These are phyloP conservation scores for Megaleporinus macrocephalus DNA, from an alignment of 2,113 vertebrate species.

Conservation along the genomic window DNA sequence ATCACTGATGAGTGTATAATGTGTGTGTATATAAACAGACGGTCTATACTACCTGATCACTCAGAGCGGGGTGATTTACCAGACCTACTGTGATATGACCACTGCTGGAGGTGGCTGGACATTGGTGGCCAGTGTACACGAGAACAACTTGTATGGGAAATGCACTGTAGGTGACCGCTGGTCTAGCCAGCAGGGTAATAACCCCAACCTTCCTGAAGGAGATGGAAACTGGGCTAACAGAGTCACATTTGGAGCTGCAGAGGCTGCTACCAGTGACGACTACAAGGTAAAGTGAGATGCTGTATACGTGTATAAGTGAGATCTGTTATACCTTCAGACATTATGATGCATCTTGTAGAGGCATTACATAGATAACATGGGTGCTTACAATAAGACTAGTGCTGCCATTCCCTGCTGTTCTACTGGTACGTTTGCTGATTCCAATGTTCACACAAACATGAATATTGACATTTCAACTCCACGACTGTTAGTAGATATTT, in stretches of 20 bases:
- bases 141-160: slow-evolving; percentile 69
- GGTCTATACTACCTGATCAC: slow-evolving; percentile 49
- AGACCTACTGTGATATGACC: slow-evolving; percentile 77
- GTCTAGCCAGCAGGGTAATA: slow-evolving; percentile 71
- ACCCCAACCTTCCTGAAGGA: slow-evolving; percentile 49
- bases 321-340: no score
- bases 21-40: slow-evolving; percentile 16
- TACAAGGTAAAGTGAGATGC: slow-evolving; percentile 72
- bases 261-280: slow-evolving; percentile 67
- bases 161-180: slow-evolving; percentile 65
- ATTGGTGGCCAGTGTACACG: slow-evolving; percentile 72
- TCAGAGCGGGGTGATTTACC: slow-evolving; percentile 56
- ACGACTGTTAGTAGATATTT: not conserved
- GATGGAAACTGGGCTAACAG: slow-evolving; percentile 68
- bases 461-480: not conserved
- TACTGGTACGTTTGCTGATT: no score
- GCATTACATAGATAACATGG: no score
- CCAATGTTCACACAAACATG: no score
- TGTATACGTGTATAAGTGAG: no score
- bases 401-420: no score
- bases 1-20: no score
- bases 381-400: no score
- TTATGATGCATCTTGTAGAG: no score
- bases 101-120: slow-evolving; percentile 70
- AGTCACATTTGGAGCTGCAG: slow-evolving; percentile 67